Conservation (phyloP, 2,113 vertebrate species). For the Hepsetus odoe region DNA sequence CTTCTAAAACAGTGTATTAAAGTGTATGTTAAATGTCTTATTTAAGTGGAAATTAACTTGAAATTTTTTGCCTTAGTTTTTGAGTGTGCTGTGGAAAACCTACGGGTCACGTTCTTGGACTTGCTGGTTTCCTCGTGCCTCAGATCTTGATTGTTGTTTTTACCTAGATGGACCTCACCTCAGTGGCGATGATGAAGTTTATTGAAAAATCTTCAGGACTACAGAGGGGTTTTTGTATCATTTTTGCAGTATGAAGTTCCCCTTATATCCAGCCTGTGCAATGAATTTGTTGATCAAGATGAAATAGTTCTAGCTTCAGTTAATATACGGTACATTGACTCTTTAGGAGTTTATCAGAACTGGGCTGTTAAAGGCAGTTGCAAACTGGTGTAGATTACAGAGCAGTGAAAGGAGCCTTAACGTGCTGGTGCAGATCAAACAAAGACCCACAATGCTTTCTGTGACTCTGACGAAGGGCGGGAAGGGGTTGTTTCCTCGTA, state of each 20-base stretch:
- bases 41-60: constrained; percentile 59
- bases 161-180: constrained; percentile 42
- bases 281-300: constrained; percentile 6
- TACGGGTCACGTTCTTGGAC: constrained; percentile 29
- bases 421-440: constrained; percentile 78
- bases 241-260: constrained; percentile 46
- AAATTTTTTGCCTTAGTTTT: constrained; percentile 58
- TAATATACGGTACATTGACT: constrained; percentile 24
- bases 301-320: constrained; percentile 24
- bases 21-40: constrained; percentile 35
- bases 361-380: constrained; percentile 11
- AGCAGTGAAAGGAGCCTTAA: constrained; percentile 67
- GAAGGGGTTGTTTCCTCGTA: constrained; percentile 61
- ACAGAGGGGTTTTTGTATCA: constrained; percentile 37
- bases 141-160: constrained; percentile 55
- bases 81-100: constrained; percentile 44
- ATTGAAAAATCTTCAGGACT: constrained; percentile 39
- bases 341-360: background rate
- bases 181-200: constrained; percentile 38
- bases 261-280: constrained; percentile 37
- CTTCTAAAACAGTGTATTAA: background rate
- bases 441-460: constrained; percentile 62
- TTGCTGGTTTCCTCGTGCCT: constrained; percentile 58
- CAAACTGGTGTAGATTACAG: constrained; percentile 38
- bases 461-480: constrained; percentile 60